Evolutionary conservation across 2,113 vertebrate species (phyloP).

Genomic region (Caloenas nicobarica): DNA sequence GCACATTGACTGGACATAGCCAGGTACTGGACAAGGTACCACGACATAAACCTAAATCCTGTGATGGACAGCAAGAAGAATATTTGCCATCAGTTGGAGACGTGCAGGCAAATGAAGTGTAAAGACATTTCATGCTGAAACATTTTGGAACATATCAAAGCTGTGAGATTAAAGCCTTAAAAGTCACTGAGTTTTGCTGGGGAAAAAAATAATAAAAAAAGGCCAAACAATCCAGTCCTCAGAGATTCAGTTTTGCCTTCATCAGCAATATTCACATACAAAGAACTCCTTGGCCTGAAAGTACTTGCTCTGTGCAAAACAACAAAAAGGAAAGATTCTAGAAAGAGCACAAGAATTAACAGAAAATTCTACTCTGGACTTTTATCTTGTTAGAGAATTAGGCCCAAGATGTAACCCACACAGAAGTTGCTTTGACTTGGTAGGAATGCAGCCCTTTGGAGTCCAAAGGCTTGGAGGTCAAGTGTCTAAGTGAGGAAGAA

Average conservation of each 20-base stretch:
- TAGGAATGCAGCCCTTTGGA: neutral
- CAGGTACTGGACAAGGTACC: fast-evolving
- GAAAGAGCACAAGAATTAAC: neutral
- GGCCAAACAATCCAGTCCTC: neutral
- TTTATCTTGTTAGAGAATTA: neutral
- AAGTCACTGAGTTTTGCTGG: neutral
- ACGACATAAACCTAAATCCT: neutral
- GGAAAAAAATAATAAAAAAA: neutral
- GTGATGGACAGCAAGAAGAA: neutral
- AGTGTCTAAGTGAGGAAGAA: neutral
- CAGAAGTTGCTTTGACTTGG: constrained; percentile 16
- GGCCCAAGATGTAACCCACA: neutral
- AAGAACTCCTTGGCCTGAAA: constrained; percentile 3
- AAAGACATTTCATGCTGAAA: neutral
- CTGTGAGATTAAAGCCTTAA: neutral
- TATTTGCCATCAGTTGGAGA: neutral
- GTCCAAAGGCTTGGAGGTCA: constrained; percentile 2
- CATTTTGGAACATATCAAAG: neutral
- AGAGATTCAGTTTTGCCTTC: neutral
- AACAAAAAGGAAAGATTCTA: neutral
- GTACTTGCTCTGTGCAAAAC: constrained; percentile 13
- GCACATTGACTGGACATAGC: neutral
- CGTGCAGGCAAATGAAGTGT: neutral
- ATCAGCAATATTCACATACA: neutral
- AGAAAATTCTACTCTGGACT: neutral